Percentiles rank a stretch among this genome's conserved stretches.
These are phyloP conservation scores for Sesamia inferens DNA, from an alignment of 2,888 invertebrate genomes.

Conservation along the genomic window DNA sequence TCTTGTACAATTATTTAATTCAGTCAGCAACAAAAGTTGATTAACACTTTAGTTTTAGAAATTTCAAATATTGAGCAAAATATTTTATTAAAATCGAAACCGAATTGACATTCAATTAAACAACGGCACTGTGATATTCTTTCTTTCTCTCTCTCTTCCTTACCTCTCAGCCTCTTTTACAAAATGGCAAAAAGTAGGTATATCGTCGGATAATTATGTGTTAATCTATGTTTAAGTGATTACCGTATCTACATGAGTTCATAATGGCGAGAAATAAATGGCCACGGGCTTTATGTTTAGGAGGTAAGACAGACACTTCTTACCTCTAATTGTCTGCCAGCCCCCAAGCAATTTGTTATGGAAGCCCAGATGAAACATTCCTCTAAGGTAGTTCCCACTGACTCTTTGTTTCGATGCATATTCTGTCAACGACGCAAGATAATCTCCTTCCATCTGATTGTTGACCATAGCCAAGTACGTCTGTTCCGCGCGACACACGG, in stretches of 20 bases:
- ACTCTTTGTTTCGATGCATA: conserved; percentile 18
- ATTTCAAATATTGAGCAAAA: too few relatives aligned
- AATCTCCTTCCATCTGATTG: conserved; percentile 52
- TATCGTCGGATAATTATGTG: too few relatives aligned
- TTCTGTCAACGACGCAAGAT: conserved; percentile 31
- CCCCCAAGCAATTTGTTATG: conserved; percentile 62
- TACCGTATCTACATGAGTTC: neutral
- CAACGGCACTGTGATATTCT: too few relatives aligned
- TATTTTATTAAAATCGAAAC: too few relatives aligned
- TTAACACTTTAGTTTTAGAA: too few relatives aligned
- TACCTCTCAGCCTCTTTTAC: too few relatives aligned
- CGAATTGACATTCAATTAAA: too few relatives aligned
- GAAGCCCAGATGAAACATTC: conserved; percentile 68
- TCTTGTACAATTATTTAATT: neutral
- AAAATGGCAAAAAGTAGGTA: too few relatives aligned
- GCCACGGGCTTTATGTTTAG: neutral
- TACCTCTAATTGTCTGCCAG: conserved; percentile 75
- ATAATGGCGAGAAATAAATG: neutral
- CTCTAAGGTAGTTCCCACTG: conserved; percentile 36
- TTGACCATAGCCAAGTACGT: conserved; percentile 75
- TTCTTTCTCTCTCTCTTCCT: too few relatives aligned
- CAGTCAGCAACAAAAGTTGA: too few relatives aligned
- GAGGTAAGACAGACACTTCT: neutral
- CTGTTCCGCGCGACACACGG: conserved; percentile 67
- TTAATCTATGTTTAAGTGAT: too few relatives aligned